phyloP scores from a whole-genome alignment of 2,888 invertebrate genomes.

The Dusona sp. region DNA sequence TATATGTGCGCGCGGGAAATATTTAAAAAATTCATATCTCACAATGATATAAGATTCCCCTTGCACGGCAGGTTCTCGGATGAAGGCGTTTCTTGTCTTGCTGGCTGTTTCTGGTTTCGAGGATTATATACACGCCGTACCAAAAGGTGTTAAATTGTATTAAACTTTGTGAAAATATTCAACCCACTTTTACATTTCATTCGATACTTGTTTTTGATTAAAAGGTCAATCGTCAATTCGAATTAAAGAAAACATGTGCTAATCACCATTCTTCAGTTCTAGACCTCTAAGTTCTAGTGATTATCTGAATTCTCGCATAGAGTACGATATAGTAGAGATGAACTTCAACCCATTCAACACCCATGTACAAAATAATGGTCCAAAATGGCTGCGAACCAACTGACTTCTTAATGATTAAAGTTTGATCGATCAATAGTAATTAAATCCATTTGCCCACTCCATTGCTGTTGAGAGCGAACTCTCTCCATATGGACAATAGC shows the following conservation, averaged over 20 bases:
- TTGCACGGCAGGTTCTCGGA: conserved; percentile 17
- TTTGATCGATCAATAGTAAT: conserved; percentile 54
- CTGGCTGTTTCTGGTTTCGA: background rate
- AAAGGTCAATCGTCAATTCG: background rate
- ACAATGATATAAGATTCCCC: conserved; percentile 51
- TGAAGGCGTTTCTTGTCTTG: conserved; percentile 11
- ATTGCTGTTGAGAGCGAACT: conserved; percentile 23
- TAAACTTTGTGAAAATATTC: background rate
- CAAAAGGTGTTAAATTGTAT: background rate
- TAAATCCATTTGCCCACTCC: conserved; percentile 19
- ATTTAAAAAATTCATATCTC: conserved; percentile 58
- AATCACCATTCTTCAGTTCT: background rate
- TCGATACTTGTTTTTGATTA: background rate
- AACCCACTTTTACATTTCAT: background rate
- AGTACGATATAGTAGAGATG: background rate
- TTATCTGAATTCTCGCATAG: background rate
- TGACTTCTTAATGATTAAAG: conserved; percentile 23
- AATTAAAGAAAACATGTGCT: background rate
- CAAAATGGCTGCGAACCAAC: background rate
- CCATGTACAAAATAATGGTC: conserved; percentile 12
- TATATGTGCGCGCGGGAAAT: conserved; percentile 27
- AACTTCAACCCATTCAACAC: conserved; percentile 9
- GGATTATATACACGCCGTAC: conserved; percentile 3
- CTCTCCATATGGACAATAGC: conserved; percentile 7
- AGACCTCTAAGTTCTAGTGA: background rate